Conservation (phyloP, 92 coral and sea anemone species). For the Siderastrea radians region DNA sequence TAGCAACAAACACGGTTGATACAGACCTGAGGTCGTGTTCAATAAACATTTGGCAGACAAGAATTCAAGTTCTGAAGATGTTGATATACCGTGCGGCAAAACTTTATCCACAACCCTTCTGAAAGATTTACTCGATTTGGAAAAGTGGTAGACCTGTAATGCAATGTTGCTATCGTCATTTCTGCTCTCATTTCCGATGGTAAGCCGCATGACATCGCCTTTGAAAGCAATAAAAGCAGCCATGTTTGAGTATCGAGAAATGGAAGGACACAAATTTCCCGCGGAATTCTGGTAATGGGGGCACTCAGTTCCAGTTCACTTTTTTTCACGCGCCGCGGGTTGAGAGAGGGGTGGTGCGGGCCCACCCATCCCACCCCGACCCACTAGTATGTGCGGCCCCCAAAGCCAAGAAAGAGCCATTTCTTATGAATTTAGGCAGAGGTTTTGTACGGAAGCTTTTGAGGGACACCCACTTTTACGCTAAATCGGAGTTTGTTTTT, state of each 20-base stretch:
- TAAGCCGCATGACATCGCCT: conserved; percentile 4
- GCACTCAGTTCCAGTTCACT: neutral
- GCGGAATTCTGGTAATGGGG: conserved; percentile 25
- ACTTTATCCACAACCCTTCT: conserved; percentile 13
- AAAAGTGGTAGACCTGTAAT: conserved; percentile 12
- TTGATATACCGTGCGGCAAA: conserved; percentile 27
- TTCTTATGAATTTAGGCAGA: no score
- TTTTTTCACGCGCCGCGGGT: neutral
- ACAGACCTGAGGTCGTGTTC: conserved; percentile 65
- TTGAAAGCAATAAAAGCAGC: neutral
- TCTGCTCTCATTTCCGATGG: neutral
- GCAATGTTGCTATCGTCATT: neutral
- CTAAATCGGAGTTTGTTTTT: no score
- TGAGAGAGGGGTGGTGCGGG: neutral
- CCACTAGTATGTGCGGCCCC: no score
- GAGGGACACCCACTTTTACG: no score
- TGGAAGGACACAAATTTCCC: conserved; percentile 10
- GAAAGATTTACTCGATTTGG: conserved; percentile 27
- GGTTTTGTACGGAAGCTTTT: no score
- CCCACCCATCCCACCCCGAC: no score
- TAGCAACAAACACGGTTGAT: conserved; percentile 68
- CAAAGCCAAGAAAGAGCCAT: no score
- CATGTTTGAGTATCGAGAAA: conserved; percentile 8
- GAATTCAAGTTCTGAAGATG: conserved; percentile 16
- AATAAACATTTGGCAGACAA: conserved; percentile 54